Evolutionary conservation across 2,113 vertebrate genomes (phyloP).

Genomic region (Rafetus swinhoei): DNA sequence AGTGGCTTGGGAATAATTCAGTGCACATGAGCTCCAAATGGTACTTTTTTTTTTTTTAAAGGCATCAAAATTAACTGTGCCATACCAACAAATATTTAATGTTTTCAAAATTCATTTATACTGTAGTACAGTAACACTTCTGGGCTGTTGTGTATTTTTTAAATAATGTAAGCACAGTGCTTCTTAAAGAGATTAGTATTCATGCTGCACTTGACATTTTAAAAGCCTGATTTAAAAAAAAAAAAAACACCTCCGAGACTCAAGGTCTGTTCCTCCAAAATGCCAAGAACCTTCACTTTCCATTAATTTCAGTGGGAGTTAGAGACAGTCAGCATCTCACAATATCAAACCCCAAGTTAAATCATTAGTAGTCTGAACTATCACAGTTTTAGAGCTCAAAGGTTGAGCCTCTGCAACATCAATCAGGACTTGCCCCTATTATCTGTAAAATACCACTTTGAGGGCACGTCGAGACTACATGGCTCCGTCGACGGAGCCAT

Average conservation of each 20-base stretch:
- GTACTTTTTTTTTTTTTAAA: background rate
- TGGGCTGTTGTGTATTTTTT: background rate
- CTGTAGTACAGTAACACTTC: background rate
- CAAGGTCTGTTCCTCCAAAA: background rate
- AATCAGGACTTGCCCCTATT: background rate
- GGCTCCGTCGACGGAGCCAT: too few relatives aligned
- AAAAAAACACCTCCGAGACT: background rate
- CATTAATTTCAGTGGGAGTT: background rate
- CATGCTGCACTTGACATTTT: background rate
- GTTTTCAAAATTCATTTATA: fast-evolving
- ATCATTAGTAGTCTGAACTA: background rate
- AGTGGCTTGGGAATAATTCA: background rate
- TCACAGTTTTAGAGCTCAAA: background rate
- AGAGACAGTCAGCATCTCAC: background rate
- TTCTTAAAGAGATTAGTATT: background rate
- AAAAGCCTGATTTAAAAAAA: background rate
- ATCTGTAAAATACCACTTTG: background rate
- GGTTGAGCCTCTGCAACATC: background rate
- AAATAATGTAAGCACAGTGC: background rate
- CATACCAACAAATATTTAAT: background rate
- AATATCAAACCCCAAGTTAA: fast-evolving
- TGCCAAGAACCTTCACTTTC: background rate
- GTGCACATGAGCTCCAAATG: background rate
- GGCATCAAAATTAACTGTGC: background rate
- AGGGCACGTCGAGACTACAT: too few relatives aligned